A percentile compares a stretch with the other conserved stretches of the same genome.
Evolutionary conservation across 2,888 invertebrate species (phyloP).

Genomic region (Melinaea marsaeus): DNA sequence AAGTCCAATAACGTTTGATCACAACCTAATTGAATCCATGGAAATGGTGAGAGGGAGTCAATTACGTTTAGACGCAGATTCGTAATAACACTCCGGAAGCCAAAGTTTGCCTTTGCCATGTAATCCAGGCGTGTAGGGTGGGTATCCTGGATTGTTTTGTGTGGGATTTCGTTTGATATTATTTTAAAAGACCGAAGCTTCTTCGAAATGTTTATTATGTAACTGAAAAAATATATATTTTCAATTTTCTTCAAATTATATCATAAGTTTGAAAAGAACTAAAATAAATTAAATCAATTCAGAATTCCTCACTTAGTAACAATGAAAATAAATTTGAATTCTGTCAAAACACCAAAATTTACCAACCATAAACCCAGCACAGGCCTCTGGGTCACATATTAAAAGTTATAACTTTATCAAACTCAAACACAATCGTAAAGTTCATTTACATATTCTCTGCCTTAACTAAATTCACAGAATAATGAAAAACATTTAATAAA

Average conservation of each 20-base stretch:
- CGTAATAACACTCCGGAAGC: slow-evolving; percentile 21
- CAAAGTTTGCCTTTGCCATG: slow-evolving; percentile 23
- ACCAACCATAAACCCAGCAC: too few species aligned
- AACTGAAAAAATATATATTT: too few species aligned
- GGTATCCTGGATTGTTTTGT: not conserved
- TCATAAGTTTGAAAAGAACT: too few species aligned
- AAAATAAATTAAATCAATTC: too few species aligned
- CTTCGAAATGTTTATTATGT: too few species aligned
- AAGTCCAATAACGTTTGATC: slow-evolving; percentile 4
- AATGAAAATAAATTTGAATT: too few species aligned
- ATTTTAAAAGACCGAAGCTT: not conserved
- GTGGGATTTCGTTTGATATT: not conserved
- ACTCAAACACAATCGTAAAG: too few species aligned
- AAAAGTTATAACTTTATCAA: too few species aligned
- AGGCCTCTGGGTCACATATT: too few species aligned
- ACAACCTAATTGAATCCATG: slow-evolving; percentile 23
- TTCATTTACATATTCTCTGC: not conserved
- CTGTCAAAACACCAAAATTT: too few species aligned
- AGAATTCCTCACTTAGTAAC: too few species aligned
- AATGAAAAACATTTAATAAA: not conserved
- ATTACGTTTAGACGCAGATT: slow-evolving; percentile 26
- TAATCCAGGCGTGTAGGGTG: slow-evolving; percentile 9
- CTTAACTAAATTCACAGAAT: not conserved
- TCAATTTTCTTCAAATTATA: too few species aligned
- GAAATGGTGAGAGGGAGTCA: slow-evolving; percentile 21